Base-by-base conservation (phyloP, 2,113 vertebrate genomes). In the Otus sunia region DNA sequence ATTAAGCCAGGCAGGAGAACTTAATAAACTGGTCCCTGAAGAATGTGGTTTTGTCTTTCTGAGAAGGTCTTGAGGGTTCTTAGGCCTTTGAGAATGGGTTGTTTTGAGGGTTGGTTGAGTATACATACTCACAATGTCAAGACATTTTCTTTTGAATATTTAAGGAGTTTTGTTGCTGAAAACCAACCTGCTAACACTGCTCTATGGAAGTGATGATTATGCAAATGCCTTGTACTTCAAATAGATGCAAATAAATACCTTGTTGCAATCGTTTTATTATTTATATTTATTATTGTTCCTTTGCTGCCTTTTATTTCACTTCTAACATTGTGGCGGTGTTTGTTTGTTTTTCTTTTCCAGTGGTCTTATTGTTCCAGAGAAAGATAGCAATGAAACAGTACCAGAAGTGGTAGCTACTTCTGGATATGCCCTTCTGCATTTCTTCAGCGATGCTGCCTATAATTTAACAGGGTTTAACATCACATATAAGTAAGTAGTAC, bases 381-480 rank as follows among this genome's bases (percentile, higher is more conserved):
- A 97, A 66, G 99, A 99, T 3, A 97, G 98, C 96, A 99, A 99
- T 0, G 99, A 99, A 96, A 99, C 99, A 0, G 98, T 99, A 34
- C 99, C 99, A 0, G 99, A 99, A 97, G 99, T 99, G 63, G 98
- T 99, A 63, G 98, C 99, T 58, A 98, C 99, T 72, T 99, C 99
- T 15, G 99, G 99, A 43, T 99, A 98, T 59, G 98, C 98, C 32
- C 98, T 99, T 53, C 98, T 99, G 60, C 99, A 99, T 97, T 99
- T 99, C 98, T 99, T 99, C 97, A 99, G 99, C 6, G 99, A 99
- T 13, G 99, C 99, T 47, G 99, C 99, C 83, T 99, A 99, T 97
- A 99, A 99, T 96, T 98, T 99, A 92, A 99, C 99, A 2, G 99
- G 99, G 88, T 99, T 99, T 98, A 99, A 99, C 98, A 99, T 99